These are phyloP conservation scores for Plebejus anna DNA, from an alignment of 2,888 invertebrate species.

Conservation along the genomic window DNA sequence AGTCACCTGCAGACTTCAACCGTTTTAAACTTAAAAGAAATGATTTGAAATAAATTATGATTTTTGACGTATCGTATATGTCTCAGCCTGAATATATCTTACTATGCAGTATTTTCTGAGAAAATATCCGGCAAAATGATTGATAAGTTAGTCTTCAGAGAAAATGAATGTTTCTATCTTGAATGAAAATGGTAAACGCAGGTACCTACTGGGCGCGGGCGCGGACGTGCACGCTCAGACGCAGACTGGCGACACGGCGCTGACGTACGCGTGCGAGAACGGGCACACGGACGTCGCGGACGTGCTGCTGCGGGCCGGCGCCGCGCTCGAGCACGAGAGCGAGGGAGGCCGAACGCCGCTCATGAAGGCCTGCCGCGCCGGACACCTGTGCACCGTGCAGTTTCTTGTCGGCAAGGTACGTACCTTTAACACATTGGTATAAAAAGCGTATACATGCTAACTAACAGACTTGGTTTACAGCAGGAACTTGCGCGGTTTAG, in stretches of 20 bases:
- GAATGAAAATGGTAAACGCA: constrained; percentile 37
- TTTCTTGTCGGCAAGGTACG: constrained; percentile 92
- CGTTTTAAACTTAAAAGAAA: too few relatives aligned
- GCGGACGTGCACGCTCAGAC: constrained; percentile 97
- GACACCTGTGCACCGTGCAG: constrained; percentile 97
- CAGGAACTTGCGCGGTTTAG: too few relatives aligned
- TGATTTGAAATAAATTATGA: too few relatives aligned
- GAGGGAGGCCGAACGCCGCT: constrained; percentile 98
- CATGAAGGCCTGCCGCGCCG: constrained; percentile 99
- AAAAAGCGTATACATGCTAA: too few relatives aligned
- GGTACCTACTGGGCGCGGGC: constrained; percentile 88
- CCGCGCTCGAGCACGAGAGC: constrained; percentile 96
- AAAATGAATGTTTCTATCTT: neutral
- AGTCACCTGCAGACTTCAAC: too few relatives aligned
- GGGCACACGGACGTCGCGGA: constrained; percentile 99
- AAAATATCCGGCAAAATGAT: too few relatives aligned
- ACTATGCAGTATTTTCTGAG: too few relatives aligned
- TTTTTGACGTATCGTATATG: too few relatives aligned
- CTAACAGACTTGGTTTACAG: too few relatives aligned
- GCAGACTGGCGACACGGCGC: constrained; percentile 96
- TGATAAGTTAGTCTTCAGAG: too few relatives aligned
- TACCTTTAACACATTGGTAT: neutral
- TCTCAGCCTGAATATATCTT: too few relatives aligned
- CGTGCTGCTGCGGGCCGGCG: constrained; percentile 92
- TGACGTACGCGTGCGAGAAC: constrained; percentile 99